phyloP scores from a whole-genome alignment of 2,888 invertebrate species.

The Hirtodrosophila cameraria region DNA sequence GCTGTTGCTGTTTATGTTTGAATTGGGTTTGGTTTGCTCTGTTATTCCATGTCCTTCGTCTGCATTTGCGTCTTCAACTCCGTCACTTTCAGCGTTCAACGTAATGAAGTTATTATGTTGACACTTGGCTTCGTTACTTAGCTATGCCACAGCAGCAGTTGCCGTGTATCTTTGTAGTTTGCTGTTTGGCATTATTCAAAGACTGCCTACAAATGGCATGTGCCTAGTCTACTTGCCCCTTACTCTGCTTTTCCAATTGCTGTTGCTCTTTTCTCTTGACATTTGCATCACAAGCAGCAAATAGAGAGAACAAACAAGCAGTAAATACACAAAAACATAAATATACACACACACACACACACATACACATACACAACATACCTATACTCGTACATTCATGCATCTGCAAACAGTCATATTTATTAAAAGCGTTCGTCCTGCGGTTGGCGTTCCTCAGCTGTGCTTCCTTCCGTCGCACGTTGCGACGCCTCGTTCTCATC shows the following conservation, averaged over 20 bases:
- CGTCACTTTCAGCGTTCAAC: slow-evolving; percentile 28
- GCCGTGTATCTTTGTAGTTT: slow-evolving; percentile 60
- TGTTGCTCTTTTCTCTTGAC: slow-evolving; percentile 69
- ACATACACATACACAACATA: too few species aligned
- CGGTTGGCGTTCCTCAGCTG: slow-evolving; percentile 48
- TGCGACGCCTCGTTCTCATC: slow-evolving; percentile 21
- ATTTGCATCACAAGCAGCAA: slow-evolving; percentile 65
- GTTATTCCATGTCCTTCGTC: slow-evolving; percentile 2
- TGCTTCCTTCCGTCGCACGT: slow-evolving; percentile 17
- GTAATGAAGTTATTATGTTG: slow-evolving; percentile 80
- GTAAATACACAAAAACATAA: slow-evolving; percentile 31
- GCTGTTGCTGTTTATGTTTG: slow-evolving; percentile 55
- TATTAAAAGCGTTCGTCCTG: slow-evolving; percentile 69
- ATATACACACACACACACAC: slow-evolving; percentile 11
- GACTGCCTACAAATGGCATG: slow-evolving; percentile 39
- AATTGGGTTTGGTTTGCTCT: slow-evolving; percentile 53
- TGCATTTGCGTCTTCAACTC: slow-evolving; percentile 9
- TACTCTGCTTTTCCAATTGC: slow-evolving; percentile 9
- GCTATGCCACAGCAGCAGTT: slow-evolving; percentile 31
- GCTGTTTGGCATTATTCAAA: slow-evolving; percentile 42
- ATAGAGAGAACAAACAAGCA: slow-evolving; percentile 58
- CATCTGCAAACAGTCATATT: slow-evolving; percentile 62
- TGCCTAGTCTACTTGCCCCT: slow-evolving; percentile 15
- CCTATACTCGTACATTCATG: slow-evolving; percentile 16
- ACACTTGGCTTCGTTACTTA: slow-evolving; percentile 69